Evolutionary conservation across 35 echinoderm and acorn worm species (phyloP).

Genomic region (Anneissia japonica): DNA sequence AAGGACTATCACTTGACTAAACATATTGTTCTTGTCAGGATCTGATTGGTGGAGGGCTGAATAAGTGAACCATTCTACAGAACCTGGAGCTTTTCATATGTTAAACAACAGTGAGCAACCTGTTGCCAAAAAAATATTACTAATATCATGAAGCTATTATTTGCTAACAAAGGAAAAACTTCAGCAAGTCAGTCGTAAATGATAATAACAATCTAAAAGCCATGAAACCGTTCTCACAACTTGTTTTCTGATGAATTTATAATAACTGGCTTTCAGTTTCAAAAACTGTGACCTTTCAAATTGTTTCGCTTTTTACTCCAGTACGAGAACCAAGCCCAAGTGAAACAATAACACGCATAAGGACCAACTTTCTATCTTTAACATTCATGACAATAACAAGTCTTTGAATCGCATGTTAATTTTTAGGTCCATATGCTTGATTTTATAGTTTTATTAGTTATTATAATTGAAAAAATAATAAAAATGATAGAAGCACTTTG

Average conservation of each 20-base stretch:
- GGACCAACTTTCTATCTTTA: too few relatives aligned
- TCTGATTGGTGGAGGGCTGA: not conserved
- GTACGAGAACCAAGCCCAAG: too few relatives aligned
- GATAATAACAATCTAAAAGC: not conserved
- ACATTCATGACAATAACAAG: too few relatives aligned
- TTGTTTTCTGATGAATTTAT: not conserved
- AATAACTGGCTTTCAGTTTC: not conserved
- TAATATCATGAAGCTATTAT: not conserved
- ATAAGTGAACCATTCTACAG: not conserved
- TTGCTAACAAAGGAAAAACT: not conserved
- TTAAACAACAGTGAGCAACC: not conserved
- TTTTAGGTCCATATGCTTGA: too few relatives aligned
- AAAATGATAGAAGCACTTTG: too few relatives aligned
- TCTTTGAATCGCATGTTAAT: too few relatives aligned
- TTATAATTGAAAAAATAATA: too few relatives aligned
- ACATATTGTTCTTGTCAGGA: not conserved
- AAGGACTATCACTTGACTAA: not conserved
- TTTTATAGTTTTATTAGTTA: too few relatives aligned
- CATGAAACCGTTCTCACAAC: not conserved
- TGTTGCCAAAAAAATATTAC: slow-evolving; percentile 1
- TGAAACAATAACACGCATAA: too few relatives aligned
- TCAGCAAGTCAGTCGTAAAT: not conserved
- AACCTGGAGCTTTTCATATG: not conserved
- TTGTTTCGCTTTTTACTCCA: too few relatives aligned
- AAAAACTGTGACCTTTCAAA: too few relatives aligned